Conservation (phyloP, 2,113 vertebrate species). For the Phocoena sinus region DNA sequence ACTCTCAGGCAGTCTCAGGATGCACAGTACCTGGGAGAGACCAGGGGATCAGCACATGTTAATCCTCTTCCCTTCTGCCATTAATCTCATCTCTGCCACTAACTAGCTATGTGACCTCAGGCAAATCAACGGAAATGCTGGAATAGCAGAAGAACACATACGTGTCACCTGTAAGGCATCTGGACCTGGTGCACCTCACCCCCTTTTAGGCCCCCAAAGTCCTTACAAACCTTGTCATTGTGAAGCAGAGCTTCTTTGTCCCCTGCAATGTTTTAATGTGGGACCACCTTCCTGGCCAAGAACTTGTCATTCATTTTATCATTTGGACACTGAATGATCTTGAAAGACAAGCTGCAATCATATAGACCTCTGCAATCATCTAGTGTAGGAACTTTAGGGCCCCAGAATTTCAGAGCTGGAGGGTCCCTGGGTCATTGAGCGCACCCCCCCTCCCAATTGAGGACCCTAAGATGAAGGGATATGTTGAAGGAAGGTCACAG, state of each 20-base stretch:
- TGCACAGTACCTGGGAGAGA: not conserved
- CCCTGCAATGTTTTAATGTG: not conserved
- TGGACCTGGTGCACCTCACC: not conserved
- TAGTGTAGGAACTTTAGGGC: not conserved
- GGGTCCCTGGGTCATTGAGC: not conserved
- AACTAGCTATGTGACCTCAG: not conserved
- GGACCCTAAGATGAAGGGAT: not conserved
- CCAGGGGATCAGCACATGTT: not conserved
- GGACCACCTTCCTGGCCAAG: not conserved
- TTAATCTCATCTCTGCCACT: not conserved
- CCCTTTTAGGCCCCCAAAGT: not conserved
- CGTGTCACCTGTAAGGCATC: not conserved
- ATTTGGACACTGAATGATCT: not conserved
- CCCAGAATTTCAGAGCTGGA: not conserved
- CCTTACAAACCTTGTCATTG: not conserved
- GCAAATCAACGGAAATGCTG: not conserved
- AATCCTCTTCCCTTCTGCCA: not conserved
- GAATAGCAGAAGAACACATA: not conserved
- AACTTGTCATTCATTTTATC: not conserved
- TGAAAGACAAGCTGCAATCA: not conserved
- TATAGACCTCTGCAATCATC: not conserved
- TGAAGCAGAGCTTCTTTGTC: not conserved
- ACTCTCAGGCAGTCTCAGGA: not conserved
- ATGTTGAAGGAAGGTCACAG: not conserved
- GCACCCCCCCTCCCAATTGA: not conserved